Evolutionary conservation across 2,113 vertebrate species (phyloP).

Genomic region (Rallus limicola): DNA sequence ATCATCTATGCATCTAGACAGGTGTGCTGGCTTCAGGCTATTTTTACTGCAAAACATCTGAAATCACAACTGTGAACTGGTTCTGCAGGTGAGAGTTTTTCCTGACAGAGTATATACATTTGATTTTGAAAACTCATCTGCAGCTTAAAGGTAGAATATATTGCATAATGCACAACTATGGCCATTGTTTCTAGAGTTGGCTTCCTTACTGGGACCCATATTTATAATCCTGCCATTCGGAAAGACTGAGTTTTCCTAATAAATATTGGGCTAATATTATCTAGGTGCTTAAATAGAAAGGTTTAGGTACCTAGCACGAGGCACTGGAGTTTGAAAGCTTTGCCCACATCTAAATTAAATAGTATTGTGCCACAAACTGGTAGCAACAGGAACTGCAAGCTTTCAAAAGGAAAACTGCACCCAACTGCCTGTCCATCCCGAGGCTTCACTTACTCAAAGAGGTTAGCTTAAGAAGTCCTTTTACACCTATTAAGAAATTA

Average conservation of each 20-base stretch:
- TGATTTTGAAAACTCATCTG: not conserved
- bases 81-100: slow-evolving; percentile 39
- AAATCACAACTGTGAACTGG: slow-evolving; percentile 19
- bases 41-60: slow-evolving; percentile 49
- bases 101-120: not conserved
- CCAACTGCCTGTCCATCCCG: not conserved
- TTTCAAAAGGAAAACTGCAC: not conserved
- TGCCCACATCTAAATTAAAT: not conserved
- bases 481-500: not conserved
- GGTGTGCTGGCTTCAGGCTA: slow-evolving; percentile 40
- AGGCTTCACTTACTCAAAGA: not conserved
- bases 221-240: not conserved
- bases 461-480: not conserved
- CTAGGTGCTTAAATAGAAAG: not conserved
- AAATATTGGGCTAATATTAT: not conserved
- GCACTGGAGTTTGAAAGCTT: not conserved
- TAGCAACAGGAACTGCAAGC: not conserved
- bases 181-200: not conserved
- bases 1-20: slow-evolving; percentile 29
- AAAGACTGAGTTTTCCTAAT: not conserved
- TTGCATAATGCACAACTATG: not conserved
- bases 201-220: not conserved
- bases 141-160: not conserved
- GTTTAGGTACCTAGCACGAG: not conserved
- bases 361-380: not conserved